Conservation (phyloP, 2,888 invertebrate genomes). For the Nymphalis polychloros region DNA sequence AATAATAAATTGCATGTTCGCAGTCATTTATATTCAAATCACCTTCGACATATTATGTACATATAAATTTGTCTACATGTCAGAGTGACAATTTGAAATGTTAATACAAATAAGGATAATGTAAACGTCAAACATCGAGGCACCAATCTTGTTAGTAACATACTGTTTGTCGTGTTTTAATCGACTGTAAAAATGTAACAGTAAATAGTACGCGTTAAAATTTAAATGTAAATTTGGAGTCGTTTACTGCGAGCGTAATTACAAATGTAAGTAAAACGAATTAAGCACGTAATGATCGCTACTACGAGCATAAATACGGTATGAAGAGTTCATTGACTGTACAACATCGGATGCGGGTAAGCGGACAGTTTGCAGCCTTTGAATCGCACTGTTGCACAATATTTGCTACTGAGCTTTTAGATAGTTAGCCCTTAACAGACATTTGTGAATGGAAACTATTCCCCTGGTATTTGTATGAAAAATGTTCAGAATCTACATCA, state of each 20-base stretch:
- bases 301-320: slow-evolving; percentile 39
- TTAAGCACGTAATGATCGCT: slow-evolving; percentile 37
- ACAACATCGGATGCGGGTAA: slow-evolving; percentile 46
- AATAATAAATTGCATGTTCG: no score
- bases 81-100: no score
- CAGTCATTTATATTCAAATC: no score
- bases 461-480: background rate
- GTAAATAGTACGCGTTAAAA: slow-evolving; percentile 27
- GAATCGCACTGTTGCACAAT: slow-evolving; percentile 38
- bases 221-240: slow-evolving; percentile 32
- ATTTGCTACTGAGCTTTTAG: slow-evolving; percentile 31
- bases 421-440: slow-evolving; percentile 10
- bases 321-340: slow-evolving; percentile 48
- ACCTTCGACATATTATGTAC: no score
- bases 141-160: slow-evolving; percentile 6
- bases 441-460: slow-evolving; percentile 6
- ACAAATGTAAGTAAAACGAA: slow-evolving; percentile 40
- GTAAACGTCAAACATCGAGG: background rate
- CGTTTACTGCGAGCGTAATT: slow-evolving; percentile 38
- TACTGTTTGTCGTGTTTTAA: slow-evolving; percentile 20
- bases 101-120: no score
- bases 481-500: background rate
- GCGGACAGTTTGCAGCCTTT: slow-evolving; percentile 39
- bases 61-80: no score
- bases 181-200: slow-evolving; percentile 28